These are phyloP conservation scores for Motacilla tschutschensis DNA, from an alignment of 2,113 vertebrate species.

Conservation along the genomic window DNA sequence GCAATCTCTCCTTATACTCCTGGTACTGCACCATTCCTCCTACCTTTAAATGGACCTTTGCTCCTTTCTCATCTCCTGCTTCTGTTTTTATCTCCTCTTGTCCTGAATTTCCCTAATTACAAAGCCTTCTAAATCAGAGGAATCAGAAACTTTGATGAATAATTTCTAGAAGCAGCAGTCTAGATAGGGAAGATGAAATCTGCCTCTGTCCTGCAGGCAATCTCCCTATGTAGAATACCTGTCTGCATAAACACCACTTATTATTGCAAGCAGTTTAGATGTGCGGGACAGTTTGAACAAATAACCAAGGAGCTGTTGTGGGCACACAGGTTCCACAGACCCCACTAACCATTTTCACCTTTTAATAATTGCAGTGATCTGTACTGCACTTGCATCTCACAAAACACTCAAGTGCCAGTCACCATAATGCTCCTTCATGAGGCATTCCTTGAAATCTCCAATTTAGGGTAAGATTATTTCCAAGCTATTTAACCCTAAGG, in stretches of 20 bases:
- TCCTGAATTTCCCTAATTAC: neutral
- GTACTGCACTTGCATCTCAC: neutral
- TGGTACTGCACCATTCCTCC: neutral
- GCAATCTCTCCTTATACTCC: neutral
- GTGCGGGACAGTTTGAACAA: neutral
- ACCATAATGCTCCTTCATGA: neutral
- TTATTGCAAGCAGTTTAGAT: neutral
- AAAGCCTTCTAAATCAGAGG: neutral
- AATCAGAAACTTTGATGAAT: neutral
- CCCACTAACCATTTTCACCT: neutral
- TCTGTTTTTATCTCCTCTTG: neutral
- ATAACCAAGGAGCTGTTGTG: neutral
- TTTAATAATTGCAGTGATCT: neutral
- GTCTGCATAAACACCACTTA: neutral
- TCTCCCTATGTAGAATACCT: neutral
- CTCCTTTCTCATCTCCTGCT: neutral
- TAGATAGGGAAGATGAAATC: neutral
- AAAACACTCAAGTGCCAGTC: neutral
- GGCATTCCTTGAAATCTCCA: neutral
- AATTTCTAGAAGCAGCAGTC: neutral
- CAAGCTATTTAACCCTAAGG: neutral
- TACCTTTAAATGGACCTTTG: rapidly evolving
- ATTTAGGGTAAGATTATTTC: neutral
- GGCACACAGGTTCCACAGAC: neutral
- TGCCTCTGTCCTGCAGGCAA: neutral